These are phyloP conservation scores for Margarornis squamiger DNA, from an alignment of 2,797 vertebrate species.

Conservation along the genomic window DNA sequence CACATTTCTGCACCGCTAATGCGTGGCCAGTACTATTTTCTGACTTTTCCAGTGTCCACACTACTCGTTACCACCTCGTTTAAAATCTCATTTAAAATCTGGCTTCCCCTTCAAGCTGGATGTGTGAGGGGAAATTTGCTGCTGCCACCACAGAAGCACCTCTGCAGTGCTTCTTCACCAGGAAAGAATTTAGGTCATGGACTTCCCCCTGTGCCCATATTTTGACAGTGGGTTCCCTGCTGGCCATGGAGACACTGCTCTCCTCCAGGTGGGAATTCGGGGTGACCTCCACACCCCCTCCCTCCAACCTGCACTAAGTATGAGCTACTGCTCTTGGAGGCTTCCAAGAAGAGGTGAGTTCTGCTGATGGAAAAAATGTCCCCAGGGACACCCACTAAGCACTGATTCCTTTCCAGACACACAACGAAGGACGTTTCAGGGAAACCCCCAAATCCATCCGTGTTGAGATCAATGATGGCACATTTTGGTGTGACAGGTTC, in stretches of 20 bases:
- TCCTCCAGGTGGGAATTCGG: not conserved
- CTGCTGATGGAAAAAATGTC: not conserved
- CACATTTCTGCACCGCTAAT: not conserved
- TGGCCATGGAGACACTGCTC: accelerated
- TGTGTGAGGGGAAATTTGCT: not conserved
- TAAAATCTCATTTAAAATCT: not conserved
- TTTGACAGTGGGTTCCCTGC: not conserved
- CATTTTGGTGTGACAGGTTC: no score
- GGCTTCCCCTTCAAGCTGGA: not conserved
- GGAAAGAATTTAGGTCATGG: not conserved
- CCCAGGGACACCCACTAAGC: not conserved
- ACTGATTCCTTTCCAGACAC: not conserved
- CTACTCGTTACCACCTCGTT: not conserved
- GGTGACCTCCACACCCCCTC: accelerated
- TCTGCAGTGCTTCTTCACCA: not conserved
- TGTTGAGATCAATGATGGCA: accelerated
- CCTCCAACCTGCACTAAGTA: no score
- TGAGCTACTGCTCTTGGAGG: not conserved
- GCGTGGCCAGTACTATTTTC: not conserved
- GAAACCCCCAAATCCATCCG: not conserved
- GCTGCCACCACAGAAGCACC: not conserved
- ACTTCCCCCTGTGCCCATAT: accelerated
- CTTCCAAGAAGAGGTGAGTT: not conserved
- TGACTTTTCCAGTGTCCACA: not conserved
- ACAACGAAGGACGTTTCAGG: accelerated